Evolutionary conservation across 2,113 vertebrate species (phyloP).

Genomic region (Muscicapa adusta): DNA sequence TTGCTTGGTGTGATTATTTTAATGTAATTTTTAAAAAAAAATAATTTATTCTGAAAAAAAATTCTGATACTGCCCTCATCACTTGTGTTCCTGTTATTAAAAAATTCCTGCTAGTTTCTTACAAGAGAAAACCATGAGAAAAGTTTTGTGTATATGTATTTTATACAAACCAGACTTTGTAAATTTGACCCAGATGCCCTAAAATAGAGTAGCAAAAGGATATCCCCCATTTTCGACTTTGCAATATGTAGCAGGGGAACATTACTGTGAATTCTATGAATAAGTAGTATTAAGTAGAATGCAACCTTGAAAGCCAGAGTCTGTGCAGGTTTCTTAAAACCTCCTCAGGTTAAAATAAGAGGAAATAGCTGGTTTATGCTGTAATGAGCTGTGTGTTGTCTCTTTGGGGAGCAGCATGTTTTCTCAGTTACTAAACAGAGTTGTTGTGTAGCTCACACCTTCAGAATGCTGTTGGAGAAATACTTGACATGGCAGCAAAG

Average conservation of each 20-base stretch:
- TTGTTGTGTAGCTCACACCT: neutral
- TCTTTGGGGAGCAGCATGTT: neutral
- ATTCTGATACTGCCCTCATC: neutral
- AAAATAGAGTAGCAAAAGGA: neutral
- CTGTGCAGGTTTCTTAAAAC: neutral
- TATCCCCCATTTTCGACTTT: neutral
- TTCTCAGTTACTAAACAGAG: neutral
- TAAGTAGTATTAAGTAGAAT: neutral
- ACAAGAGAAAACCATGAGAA: neutral
- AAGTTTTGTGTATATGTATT: neutral
- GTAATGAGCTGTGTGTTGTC: neutral
- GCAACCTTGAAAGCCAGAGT: neutral
- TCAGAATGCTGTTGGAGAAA: neutral
- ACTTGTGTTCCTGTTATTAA: neutral
- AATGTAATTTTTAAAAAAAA: rapidly evolving
- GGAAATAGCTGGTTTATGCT: neutral
- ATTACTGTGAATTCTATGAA: neutral
- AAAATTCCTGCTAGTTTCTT: neutral
- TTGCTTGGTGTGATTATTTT: neutral
- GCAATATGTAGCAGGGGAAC: neutral
- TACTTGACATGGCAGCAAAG: neutral
- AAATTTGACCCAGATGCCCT: neutral
- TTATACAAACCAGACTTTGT: neutral
- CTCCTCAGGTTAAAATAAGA: neutral
- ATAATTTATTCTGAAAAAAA: neutral